These are phyloP conservation scores for Drosophila maculinotata DNA, from an alignment of 2,888 invertebrate species.

Conservation along the genomic window DNA sequence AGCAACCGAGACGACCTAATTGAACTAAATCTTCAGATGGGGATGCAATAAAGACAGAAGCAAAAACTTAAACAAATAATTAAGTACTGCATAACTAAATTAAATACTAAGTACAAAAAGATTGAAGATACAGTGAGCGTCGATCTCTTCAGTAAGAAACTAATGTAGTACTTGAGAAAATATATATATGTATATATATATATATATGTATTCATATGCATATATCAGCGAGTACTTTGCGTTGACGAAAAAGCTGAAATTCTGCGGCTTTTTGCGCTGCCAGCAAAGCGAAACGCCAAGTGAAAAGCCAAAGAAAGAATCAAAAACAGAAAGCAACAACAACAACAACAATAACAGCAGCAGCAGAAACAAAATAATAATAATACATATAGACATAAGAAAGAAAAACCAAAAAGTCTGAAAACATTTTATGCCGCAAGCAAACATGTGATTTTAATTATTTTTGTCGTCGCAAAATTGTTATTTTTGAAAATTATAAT, in stretches of 20 bases:
- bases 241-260: slow-evolving; percentile 39
- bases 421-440: slow-evolving; percentile 78
- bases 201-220: slow-evolving; percentile 5
- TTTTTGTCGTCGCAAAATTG: slow-evolving; percentile 78
- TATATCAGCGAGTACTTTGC: slow-evolving; percentile 32
- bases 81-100: neutral
- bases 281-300: slow-evolving; percentile 72
- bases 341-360: slow-evolving; percentile 2
- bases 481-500: slow-evolving; percentile 80
- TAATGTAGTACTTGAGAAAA: neutral
- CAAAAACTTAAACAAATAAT: neutral
- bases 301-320: slow-evolving; percentile 54
- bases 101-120: neutral
- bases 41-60: neutral
- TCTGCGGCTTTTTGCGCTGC: slow-evolving; percentile 61
- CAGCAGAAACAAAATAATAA: slow-evolving; percentile 44
- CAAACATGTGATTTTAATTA: slow-evolving; percentile 81
- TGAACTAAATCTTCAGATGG: neutral
- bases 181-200: neutral
- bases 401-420: slow-evolving; percentile 44
- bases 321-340: slow-evolving; percentile 19
- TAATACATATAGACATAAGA: slow-evolving; percentile 20
- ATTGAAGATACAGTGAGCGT: neutral
- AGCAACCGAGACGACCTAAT: too few species aligned
- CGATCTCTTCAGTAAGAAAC: slow-evolving; percentile 1